phyloP scores from a whole-genome alignment of 2,113 vertebrate species.

The Hippoglossus stenolepis region DNA sequence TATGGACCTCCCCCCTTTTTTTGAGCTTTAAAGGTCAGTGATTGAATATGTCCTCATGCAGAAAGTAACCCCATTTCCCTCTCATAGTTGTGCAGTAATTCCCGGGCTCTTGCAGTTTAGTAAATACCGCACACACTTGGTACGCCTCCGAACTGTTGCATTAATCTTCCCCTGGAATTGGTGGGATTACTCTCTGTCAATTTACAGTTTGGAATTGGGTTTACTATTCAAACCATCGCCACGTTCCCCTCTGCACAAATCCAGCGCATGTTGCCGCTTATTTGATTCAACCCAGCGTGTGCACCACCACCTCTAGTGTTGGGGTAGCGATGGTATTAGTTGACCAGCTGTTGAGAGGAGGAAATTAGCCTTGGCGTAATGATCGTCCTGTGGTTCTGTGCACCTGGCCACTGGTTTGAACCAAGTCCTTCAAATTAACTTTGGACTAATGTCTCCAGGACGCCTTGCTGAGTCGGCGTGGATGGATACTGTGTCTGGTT shows the following conservation, averaged over 20 bases:
- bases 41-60: constrained; percentile 75
- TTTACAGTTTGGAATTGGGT: constrained; percentile 60
- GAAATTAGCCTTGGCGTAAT: constrained; percentile 55
- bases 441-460: constrained; percentile 57
- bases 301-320: constrained; percentile 40
- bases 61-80: constrained; percentile 68
- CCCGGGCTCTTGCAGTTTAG: constrained; percentile 28
- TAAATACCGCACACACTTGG: constrained; percentile 53
- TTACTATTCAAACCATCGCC: constrained; percentile 45
- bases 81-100: constrained; percentile 48
- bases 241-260: constrained; percentile 31
- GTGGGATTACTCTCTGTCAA: constrained; percentile 73
- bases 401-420: constrained; percentile 59
- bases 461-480: constrained; percentile 16
- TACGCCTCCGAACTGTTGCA: constrained; percentile 52
- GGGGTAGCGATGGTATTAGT: constrained; percentile 40
- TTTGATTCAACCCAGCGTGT: constrained; percentile 57
- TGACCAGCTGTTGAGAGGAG: constrained; percentile 69
- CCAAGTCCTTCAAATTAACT: constrained; percentile 65
- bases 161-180: constrained; percentile 68
- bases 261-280: constrained; percentile 45
- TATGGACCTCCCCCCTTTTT: constrained; percentile 24
- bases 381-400: constrained; percentile 60
- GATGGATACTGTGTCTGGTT: constrained; percentile 32
- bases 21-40: constrained; percentile 75